Base-by-base conservation (phyloP, 2,113 vertebrate genomes). In the Halcyon senegalensis region DNA sequence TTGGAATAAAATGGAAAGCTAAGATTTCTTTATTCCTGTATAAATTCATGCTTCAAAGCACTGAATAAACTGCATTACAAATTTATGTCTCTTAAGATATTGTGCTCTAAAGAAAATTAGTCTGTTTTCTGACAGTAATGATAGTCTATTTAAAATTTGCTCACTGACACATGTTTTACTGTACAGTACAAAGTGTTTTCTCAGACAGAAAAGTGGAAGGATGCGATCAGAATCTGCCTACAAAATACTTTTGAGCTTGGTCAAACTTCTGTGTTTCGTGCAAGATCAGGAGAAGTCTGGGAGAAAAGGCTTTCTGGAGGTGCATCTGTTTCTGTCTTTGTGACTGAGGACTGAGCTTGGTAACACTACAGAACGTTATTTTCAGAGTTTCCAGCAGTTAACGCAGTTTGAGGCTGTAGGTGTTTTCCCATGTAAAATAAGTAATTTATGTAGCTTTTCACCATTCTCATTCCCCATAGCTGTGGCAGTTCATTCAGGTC, bases 1-100 rank as follows among this genome's bases (percentile, higher is more conserved):
- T 23, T 93, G 64, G 55, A 91, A 94, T 39, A 3, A 66, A 87
- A 92, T 48, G 80, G 84, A 93, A 89, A 92, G 94, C 84, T 48
- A 77, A 74, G 24, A 77, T 74, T 89, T 62, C 13, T 83, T 77
- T 87, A 63, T 70, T 69, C 30, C 10, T 87, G 16, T 55, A 14
- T 48, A 13, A 39, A 73, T 60, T 95, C 28, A 51, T 58, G 37
- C 90, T 62, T 94, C 72, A 72, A 33, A 90, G 16, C 50, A 79
- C 28, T 73, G 90, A 86, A 60, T 81, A 87, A 88, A 67, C 31
- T 58, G 27, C 63, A 46, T 64, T 74, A 35, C 12, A 48, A 14
- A 1, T 81, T 69, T 84, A 88, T 51, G 10, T 44, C 21, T 67
- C 46, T 63, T 70, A 90, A 69, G 43, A 51, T 58, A 51, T 10